Base-by-base conservation (phyloP, 2,797 vertebrate genomes). In the Gallirallus australis region DNA sequence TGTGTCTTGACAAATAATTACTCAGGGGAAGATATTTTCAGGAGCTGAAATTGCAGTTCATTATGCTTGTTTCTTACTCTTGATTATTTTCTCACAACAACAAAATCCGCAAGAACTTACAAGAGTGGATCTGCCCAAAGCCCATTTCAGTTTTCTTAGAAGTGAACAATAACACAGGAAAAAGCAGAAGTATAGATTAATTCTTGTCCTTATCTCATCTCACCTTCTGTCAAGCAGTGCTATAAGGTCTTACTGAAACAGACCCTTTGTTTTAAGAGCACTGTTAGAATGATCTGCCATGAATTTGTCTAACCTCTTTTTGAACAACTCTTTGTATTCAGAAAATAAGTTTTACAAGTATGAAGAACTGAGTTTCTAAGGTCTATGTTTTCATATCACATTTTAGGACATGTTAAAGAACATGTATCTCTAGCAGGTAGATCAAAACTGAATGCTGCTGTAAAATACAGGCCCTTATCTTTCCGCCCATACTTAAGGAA, bases 1-100 rank as follows among this genome's bases (percentile, higher is more conserved):
- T 93, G 70, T 95, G 78, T 89, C 92, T 93, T 93, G 90, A 86
- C 83, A 95, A 96, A 92, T 90, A 93, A 88, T 86, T 93, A 76
- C 90, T 92, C 23, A 21, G 45, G 70, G 83, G 83, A 84, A 85
- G 90, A 68, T 84, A 84, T 53, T 86, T 96, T 84, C 86, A 85
- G 83, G 70, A 80, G 86, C 68, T 89, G 83, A 91, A 93, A 94
- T 84, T 94, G 90, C 71, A 86, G 82, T 92, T 89, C 63, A 66
- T 96, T 89, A 59, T 83, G n/a, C 52, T 80, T 82, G 15, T 82
- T 95, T 84, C 71, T 89, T 60, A 60, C 53, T 82, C 70, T 82
- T 78, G 47, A 68, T 95, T 85, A 84, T 82, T 91, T 89, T 89
- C 68, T 90, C 86, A 19, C 59, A 82, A 81, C 63, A 92, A 50